phyloP scores from a whole-genome alignment of 2,113 vertebrate genomes.

The Psettodes erumei region DNA sequence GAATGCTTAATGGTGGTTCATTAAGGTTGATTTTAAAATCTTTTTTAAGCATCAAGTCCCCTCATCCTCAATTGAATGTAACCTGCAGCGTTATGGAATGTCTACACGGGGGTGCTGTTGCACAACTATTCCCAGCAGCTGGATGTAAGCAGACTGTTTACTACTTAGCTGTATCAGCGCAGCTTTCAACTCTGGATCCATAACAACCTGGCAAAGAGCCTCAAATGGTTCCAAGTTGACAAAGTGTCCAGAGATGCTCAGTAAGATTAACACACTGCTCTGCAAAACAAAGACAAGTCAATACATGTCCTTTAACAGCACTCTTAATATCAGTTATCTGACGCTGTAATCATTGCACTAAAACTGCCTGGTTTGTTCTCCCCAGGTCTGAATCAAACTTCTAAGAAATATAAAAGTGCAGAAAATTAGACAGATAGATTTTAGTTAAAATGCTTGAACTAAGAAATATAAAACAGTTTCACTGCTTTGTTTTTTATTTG shows the following conservation, averaged over 20 bases:
- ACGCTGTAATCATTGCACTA: not conserved
- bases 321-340: not conserved
- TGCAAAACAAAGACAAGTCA: slow-evolving; percentile 3
- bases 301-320: not conserved
- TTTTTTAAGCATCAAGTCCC: not conserved
- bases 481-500: no score
- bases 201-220: not conserved
- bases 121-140: slow-evolving; percentile 22
- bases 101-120: slow-evolving; percentile 74
- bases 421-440: not conserved
- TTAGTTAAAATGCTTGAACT: not conserved
- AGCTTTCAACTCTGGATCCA: not conserved
- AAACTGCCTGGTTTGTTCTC: not conserved
- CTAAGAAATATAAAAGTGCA: not conserved
- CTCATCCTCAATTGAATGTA: not conserved
- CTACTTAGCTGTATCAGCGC: slow-evolving; percentile 27
- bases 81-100: slow-evolving; percentile 4
- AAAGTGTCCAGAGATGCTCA: not conserved
- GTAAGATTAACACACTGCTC: slow-evolving; percentile 7
- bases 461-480: no score
- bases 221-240: not conserved
- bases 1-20: not conserved
- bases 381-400: not conserved
- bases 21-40: not conserved
- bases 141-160: not conserved